Evolutionary conservation across 2,797 vertebrate species (phyloP).

Genomic region (Lutra lutra): DNA sequence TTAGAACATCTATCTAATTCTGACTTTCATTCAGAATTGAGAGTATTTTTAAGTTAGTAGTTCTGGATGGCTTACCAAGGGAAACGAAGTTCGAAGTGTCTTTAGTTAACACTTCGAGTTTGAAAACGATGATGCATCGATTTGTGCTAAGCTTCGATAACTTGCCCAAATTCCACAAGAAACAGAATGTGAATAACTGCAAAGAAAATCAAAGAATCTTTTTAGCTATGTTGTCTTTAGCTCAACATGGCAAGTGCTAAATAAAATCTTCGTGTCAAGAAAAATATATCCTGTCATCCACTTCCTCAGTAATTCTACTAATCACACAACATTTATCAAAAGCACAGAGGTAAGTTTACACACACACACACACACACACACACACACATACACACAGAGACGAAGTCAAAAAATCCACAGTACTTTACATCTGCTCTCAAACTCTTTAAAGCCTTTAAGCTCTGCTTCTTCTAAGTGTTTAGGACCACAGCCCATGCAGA

Average conservation of each 20-base stretch:
- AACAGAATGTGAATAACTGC: conserved; percentile 12
- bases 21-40: conserved; percentile 8
- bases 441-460: conserved; percentile 13
- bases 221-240: conserved; percentile 39
- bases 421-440: not conserved
- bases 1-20: not conserved
- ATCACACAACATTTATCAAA: conserved; percentile 48
- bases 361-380: not conserved
- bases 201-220: conserved; percentile 20
- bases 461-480: not conserved
- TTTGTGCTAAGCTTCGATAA: conserved; percentile 44
- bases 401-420: not conserved
- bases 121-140: conserved; percentile 51
- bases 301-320: conserved; percentile 52
- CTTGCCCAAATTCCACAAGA: not conserved
- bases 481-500: not conserved
- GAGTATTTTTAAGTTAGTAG: not conserved
- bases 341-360: not conserved
- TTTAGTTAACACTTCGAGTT: conserved; percentile 64
- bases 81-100: conserved; percentile 56
- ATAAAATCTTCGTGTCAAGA: conserved; percentile 58
- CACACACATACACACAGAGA: not conserved
- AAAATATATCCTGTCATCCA: conserved; percentile 40
- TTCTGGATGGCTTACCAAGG: conserved; percentile 42
- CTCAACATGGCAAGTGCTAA: conserved; percentile 42